These are phyloP conservation scores for Limnephilus marmoratus DNA, from an alignment of 2,888 invertebrate species.

Conservation along the genomic window DNA sequence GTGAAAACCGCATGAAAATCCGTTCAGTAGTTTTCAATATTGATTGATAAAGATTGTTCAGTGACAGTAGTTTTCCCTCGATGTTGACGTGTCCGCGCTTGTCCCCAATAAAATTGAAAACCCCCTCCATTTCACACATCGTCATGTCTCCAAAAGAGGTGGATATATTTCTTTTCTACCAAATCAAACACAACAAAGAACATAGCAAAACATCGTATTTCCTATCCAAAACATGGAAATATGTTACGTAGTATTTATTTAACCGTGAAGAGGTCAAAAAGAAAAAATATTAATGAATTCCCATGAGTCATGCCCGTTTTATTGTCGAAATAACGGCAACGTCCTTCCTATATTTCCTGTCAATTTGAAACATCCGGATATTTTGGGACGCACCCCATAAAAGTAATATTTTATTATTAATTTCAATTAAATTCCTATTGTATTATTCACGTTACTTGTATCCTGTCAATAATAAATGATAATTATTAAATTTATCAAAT, in stretches of 20 bases:
- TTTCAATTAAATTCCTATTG: not conserved
- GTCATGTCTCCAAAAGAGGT: no score
- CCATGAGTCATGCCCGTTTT: not conserved
- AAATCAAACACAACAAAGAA: no score
- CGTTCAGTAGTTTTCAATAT: no score
- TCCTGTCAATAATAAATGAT: not conserved
- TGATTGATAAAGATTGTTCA: no score
- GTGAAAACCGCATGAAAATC: no score
- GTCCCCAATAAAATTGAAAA: no score
- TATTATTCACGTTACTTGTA: not conserved
- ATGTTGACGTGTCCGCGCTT: no score
- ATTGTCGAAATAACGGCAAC: not conserved
- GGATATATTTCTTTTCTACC: no score
- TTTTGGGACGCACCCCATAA: conserved; percentile 8
- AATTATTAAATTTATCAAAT: not conserved
- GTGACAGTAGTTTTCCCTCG: no score
- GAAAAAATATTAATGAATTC: not conserved
- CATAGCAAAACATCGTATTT: no score
- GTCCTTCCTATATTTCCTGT: conserved; percentile 26
- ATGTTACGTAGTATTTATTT: not conserved
- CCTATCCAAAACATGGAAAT: no score
- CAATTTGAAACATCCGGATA: conserved; percentile 25
- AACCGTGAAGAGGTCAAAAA: not conserved
- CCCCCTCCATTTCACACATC: no score
- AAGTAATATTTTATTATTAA: not conserved